Evolutionary conservation across 2,113 vertebrate genomes (phyloP), one percentile per base, ranked within the genome.

Genomic region (Microtus ochrogaster): DNA sequence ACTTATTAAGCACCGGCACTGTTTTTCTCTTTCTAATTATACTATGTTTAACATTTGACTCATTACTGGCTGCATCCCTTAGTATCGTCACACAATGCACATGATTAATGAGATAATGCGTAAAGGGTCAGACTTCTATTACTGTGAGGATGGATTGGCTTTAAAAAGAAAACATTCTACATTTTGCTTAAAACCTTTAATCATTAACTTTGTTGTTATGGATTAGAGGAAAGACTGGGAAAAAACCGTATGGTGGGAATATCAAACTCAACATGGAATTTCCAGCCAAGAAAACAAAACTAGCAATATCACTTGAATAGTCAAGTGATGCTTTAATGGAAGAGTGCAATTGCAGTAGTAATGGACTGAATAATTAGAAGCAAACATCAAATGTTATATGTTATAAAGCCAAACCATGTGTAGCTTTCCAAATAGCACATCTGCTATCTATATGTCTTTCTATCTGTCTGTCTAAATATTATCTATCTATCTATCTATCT

Each of bases 41-140:
- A 5, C 3, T 89, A 63, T 76, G 85, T 79, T 82, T 87, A 91
- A 61, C 24, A 83, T 90, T 90, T 96, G 76, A 90, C 76, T 63
- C 11, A 76, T 65, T 39, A 52, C 24, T 83, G 22, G 10, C 9
- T 52, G 68, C 39, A 52, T 92, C n/a, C 58, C 39, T 93, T 95
- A 81, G 28, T 66, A n/a, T 58, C 88, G 7, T 90, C 28, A 89
- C 33, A 44, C 87, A 92, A 94, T 58, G 49, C 2, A 79, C 22
- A 88, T 79, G 61, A 85, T 86, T 90, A 78, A 87, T 61, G 39
- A 77, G 49, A 88, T 72, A 90, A 96, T 88, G 49, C 93, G 61
- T 52, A 84, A 90, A 94, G 7, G 6, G 39, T 66, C 68, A 81
- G 1, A n/a, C 2, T 85, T 95, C 39, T 85, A 52, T 86, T 49